Base-by-base conservation (phyloP, 2,113 vertebrate species). In the Onychostruthus taczanowskii region DNA sequence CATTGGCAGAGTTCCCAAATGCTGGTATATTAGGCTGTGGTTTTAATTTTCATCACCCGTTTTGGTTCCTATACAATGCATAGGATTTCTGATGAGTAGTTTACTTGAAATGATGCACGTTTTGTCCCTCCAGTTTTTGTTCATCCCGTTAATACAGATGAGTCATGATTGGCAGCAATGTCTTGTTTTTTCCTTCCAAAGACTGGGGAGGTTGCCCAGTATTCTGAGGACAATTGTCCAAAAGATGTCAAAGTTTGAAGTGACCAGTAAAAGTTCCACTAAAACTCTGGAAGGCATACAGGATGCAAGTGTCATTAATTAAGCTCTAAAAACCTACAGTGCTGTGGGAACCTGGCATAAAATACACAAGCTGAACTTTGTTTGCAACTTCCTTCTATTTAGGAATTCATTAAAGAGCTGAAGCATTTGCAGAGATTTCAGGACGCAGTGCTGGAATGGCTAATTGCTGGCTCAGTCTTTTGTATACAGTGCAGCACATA, bases 311-410 rank as follows among this genome's bases (percentile, higher is more conserved):
- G 97, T 97, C 95, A 94, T 94, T 95, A 95, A 58, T 97, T 97
- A 97, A 98, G 97, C 98, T 95, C 94, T 85, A 94, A 96, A 96
- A 98, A 97, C 97, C 96, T 96, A 85, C 96, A 98, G 96, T 97
- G 92, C 93, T 97, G 97, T 98, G 98, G 98, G 97, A 98, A 98
- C 95, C 89, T 93, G 94, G 84, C 96, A 97, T 89, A 85, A 91
- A 94, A 86, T 66, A 94, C 95, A 94, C 93, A 80, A 67, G 84
- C 85, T 92, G 67, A 94, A 94, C 94, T 95, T 96, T 97, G 96
- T 95, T 93, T 93, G 91, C 58, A 96, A 95, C 96, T 96, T 95
- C 95, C 88, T 97, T 85, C 92, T 74, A 62, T 95, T 96, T 92
- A 93, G 89, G 86, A 96, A 97, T 97, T 97, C 84, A 92, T 91